Conservation (phyloP, 2,797 vertebrate species). For the Bufotes viridis region DNA sequence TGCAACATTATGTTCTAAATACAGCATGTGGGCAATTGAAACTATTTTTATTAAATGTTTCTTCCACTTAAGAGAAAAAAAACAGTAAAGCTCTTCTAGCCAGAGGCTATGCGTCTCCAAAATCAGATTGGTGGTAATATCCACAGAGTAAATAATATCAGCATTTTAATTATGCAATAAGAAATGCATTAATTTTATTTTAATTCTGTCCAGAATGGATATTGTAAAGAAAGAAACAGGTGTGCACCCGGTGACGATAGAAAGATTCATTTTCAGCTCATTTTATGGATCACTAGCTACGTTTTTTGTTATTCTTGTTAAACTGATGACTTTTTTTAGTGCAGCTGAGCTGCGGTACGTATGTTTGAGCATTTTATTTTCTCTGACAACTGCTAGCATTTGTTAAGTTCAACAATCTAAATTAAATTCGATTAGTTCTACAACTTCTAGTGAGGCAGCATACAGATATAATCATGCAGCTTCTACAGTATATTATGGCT, state of each 20-base stretch:
- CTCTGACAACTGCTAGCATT: neutral
- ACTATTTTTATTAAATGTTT: constrained; percentile 14
- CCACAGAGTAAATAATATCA: constrained; percentile 31
- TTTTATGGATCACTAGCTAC: constrained; percentile 45
- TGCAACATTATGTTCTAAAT: neutral
- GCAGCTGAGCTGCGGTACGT: neutral
- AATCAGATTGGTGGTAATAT: constrained; percentile 20
- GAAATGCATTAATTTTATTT: constrained; percentile 41
- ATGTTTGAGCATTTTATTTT: constrained; percentile 5
- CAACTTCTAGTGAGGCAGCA: constrained; percentile 34
- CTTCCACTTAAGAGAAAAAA: neutral
- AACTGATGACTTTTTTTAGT: constrained; percentile 37
- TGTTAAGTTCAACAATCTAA: constrained; percentile 37
- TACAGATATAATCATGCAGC: constrained; percentile 30
- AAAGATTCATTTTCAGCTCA: constrained; percentile 41
- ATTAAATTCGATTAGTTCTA: constrained; percentile 48
- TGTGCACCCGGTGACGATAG: neutral
- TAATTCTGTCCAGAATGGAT: constrained; percentile 34
- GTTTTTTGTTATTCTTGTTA: constrained; percentile 5
- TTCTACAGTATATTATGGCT: neutral
- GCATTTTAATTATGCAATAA: constrained; percentile 21
- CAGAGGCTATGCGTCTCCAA: neutral
- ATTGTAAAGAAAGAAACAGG: constrained; percentile 39
- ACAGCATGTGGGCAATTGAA: constrained; percentile 1
- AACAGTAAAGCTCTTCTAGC: constrained; percentile 1